Conservation (phyloP, 2,888 invertebrate genomes). For the Pollenia amentaria region DNA sequence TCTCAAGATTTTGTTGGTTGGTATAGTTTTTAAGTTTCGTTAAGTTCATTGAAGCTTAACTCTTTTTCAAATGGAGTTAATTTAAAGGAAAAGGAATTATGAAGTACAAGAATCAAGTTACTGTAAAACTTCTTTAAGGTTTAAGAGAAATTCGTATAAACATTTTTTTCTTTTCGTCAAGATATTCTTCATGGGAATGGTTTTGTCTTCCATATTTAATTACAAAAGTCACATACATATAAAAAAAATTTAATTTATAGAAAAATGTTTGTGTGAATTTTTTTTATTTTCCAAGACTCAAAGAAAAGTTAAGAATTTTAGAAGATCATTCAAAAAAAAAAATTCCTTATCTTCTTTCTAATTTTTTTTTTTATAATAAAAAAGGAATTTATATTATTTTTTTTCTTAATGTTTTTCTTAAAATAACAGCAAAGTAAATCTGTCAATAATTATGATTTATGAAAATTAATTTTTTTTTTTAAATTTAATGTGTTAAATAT, state of each 20-base stretch:
- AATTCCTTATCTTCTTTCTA: no score
- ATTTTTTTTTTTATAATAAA: no score
- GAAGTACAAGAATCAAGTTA: slow-evolving; percentile 53
- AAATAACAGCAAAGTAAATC: slow-evolving; percentile 43
- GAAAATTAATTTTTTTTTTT: slow-evolving; percentile 20
- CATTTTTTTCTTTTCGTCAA: neutral
- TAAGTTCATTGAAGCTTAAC: slow-evolving; percentile 53
- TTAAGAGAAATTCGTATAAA: slow-evolving; percentile 50
- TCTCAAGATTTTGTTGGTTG: neutral
- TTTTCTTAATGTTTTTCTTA: no score
- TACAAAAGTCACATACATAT: neutral
- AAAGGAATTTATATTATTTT: no score
- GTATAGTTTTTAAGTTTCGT: slow-evolving; percentile 27
- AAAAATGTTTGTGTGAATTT: neutral
- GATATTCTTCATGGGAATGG: slow-evolving; percentile 60
- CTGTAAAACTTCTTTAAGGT: slow-evolving; percentile 53
- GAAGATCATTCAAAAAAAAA: no score
- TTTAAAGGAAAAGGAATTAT: slow-evolving; percentile 19
- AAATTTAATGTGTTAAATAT: slow-evolving; percentile 22
- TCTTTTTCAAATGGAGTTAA: slow-evolving; percentile 24
- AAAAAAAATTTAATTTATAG: no score
- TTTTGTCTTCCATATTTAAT: slow-evolving; percentile 12
- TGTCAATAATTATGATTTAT: slow-evolving; percentile 71
- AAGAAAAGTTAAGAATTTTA: no score
- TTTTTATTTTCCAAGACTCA: neutral